Evolutionary conservation across 1,140 invertebrate genomes (phyloP).

Genomic region (Notospermus geniculatus): DNA sequence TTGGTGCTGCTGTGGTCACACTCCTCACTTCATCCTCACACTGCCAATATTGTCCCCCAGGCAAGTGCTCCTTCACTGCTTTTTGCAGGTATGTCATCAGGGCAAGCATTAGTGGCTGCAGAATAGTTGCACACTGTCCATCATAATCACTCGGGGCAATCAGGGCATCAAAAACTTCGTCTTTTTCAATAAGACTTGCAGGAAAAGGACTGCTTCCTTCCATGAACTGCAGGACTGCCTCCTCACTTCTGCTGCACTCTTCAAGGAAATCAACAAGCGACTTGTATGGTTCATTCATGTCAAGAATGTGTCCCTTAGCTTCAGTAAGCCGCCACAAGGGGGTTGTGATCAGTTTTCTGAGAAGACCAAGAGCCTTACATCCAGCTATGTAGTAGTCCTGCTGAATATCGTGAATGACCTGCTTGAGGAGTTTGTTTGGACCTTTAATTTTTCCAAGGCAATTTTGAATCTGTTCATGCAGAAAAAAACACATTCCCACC

Average conservation of each 20-base stretch:
- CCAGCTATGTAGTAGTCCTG: conserved; percentile 21
- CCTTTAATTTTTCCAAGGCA: conserved; percentile 18
- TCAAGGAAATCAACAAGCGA: conserved; percentile 12
- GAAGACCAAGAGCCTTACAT: conserved; percentile 22
- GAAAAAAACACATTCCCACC: conserved; percentile 8
- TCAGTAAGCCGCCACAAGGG: conserved; percentile 21
- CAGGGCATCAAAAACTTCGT: conserved; percentile 4
- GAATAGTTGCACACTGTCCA: conserved; percentile 10
- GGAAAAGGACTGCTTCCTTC: conserved; percentile 1
- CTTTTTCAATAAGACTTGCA: conserved; percentile 3
- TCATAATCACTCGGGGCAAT: conserved; percentile 18
- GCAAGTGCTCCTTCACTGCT: too few relatives aligned
- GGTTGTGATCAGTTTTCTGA: conserved; percentile 17
- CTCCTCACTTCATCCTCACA: too few relatives aligned
- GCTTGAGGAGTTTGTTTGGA: conserved; percentile 18
- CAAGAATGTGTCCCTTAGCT: conserved; percentile 17
- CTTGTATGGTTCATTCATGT: conserved; percentile 17
- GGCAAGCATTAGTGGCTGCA: too few relatives aligned
- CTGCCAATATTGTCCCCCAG: too few relatives aligned
- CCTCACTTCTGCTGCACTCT: conserved; percentile 8
- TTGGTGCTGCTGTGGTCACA: too few relatives aligned
- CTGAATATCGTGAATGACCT: conserved; percentile 15
- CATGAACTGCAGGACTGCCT: conserved; percentile 16
- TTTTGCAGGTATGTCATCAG: too few relatives aligned
- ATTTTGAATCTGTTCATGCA: conserved; percentile 3